Evolutionary conservation across 2,113 vertebrate genomes (phyloP).

Genomic region (Callionymus lyra): DNA sequence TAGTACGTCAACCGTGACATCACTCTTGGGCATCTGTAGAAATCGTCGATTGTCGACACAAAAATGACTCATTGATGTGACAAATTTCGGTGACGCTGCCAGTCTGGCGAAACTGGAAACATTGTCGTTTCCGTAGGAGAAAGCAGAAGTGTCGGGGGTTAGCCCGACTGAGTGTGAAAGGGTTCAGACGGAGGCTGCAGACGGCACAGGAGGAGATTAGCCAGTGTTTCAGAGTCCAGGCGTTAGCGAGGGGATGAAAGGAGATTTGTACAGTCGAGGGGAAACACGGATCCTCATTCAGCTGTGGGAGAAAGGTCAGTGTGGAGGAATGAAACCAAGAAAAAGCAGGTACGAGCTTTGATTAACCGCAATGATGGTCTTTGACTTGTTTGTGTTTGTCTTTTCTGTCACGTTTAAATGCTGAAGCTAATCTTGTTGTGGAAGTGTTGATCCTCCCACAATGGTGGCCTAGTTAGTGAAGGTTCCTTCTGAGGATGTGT

Average conservation of each 20-base stretch:
- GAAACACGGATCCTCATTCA: constrained; percentile 27
- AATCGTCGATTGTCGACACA: no score
- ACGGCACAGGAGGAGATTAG: constrained; percentile 37
- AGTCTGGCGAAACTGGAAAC: constrained; percentile 9
- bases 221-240: constrained; percentile 15
- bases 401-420: no score
- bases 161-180: constrained; percentile 11
- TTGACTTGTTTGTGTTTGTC: no score
- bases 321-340: constrained; percentile 30
- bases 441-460: no score
- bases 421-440: no score
- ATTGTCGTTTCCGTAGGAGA: constrained; percentile 27
- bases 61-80: no score
- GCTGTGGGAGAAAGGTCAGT: constrained; percentile 20
- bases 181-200: constrained; percentile 6
- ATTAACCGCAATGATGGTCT: neutral
- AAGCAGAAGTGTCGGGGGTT: constrained; percentile 37
- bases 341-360: constrained; percentile 37
- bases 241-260: constrained; percentile 40
- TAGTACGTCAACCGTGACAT: no score
- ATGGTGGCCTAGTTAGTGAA: no score
- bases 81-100: neutral
- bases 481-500: no score
- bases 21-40: no score
- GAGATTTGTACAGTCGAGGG: constrained; percentile 38